Conservation (phyloP, 2,113 vertebrate genomes). For the Accipiter virgatus region DNA sequence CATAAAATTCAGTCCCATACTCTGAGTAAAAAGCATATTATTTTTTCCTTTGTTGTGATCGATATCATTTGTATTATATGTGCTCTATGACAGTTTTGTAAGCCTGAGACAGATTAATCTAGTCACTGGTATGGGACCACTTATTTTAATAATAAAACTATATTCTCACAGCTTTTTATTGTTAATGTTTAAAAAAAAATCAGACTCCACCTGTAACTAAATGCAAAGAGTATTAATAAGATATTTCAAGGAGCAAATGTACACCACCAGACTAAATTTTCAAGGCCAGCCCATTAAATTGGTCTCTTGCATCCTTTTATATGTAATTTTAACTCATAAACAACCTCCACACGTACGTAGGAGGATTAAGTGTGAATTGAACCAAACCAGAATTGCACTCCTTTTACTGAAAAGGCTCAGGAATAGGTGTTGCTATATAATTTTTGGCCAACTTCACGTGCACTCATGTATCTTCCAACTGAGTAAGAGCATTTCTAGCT, state of each 20-base stretch:
- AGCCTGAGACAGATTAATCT: not conserved
- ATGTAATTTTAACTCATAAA: not conserved
- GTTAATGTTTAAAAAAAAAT: not conserved
- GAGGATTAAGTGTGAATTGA: not conserved
- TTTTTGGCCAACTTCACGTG: not conserved
- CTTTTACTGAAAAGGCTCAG: not conserved
- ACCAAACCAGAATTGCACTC: not conserved
- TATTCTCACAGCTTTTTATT: not conserved
- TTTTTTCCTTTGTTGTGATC: not conserved
- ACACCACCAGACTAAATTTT: not conserved
- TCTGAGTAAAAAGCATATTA: not conserved
- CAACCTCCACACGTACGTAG: not conserved
- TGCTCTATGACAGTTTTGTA: not conserved
- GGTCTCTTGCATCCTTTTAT: not conserved
- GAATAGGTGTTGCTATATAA: not conserved
- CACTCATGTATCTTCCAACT: not conserved
- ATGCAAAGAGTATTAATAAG: not conserved
- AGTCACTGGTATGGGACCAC: not conserved
- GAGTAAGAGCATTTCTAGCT: not conserved
- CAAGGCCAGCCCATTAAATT: not conserved
- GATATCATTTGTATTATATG: not conserved
- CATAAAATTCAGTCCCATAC: not conserved
- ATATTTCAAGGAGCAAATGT: not conserved
- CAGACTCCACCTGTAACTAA: not conserved
- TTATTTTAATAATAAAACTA: not conserved